Evolutionary conservation across 2,113 vertebrate species (phyloP).

Genomic region (Agelaius phoeniceus): DNA sequence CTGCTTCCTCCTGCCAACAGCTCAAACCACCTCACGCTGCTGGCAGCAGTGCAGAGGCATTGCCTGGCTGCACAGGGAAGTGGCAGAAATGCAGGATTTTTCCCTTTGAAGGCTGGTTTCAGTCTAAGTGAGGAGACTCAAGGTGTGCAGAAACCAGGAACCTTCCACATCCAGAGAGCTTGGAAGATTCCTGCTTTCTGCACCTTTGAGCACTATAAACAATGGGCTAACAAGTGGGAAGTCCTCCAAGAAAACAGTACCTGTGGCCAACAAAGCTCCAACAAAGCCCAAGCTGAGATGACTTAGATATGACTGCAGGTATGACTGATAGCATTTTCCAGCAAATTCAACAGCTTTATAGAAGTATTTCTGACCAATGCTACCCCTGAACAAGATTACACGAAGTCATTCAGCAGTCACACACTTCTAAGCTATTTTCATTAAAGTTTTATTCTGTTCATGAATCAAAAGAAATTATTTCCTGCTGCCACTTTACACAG

Average conservation of each 20-base stretch:
- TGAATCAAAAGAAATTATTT: conserved; percentile 32
- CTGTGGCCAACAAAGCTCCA: not conserved
- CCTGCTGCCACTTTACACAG: not conserved
- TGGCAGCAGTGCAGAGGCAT: not conserved
- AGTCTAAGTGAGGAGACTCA: not conserved
- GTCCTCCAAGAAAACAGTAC: not conserved
- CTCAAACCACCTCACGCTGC: not conserved
- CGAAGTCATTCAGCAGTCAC: not conserved
- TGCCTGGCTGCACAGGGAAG: not conserved
- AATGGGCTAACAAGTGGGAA: not conserved
- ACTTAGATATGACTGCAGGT: not conserved
- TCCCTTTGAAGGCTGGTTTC: not conserved
- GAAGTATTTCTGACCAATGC: not conserved
- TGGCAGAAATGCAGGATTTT: not conserved
- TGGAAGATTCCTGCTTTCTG: not conserved
- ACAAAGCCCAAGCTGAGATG: not conserved
- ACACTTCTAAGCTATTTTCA: not conserved
- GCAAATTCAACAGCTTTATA: not conserved
- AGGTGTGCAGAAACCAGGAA: no score
- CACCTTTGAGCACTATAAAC: not conserved
- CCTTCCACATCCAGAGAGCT: not conserved
- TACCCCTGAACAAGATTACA: not conserved
- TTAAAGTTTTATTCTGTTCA: not conserved
- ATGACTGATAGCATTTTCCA: not conserved
- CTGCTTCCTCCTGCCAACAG: conserved; percentile 41